Percentiles rank a stretch among this genome's conserved stretches.
These are phyloP conservation scores for Cheilosia variabilis DNA, from an alignment of 2,888 invertebrate genomes.

Conservation along the genomic window DNA sequence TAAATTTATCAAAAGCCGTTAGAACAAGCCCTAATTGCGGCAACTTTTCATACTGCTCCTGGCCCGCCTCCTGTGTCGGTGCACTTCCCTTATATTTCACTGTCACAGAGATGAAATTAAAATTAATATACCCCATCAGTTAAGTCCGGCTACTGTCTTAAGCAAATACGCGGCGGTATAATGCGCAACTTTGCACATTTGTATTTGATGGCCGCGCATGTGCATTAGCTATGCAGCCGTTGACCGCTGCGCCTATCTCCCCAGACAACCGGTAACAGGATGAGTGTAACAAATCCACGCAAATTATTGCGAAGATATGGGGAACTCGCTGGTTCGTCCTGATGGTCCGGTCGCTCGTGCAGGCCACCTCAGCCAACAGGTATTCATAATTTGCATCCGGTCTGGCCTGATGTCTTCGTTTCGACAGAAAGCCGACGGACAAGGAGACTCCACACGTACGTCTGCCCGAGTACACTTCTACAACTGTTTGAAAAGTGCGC, in stretches of 20 bases:
- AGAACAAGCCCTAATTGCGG: background rate
- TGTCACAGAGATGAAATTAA: conserved; percentile 33
- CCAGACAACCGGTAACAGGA: conserved; percentile 69
- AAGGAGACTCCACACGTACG: conserved; percentile 29
- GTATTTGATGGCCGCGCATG: conserved; percentile 42
- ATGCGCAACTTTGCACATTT: conserved; percentile 45
- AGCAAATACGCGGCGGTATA: conserved; percentile 12
- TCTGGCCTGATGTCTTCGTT: conserved; percentile 72
- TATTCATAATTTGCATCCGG: conserved; percentile 74
- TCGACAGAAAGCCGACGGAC: conserved; percentile 33
- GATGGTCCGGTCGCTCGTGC: conserved; percentile 39
- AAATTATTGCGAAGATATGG: conserved; percentile 45
- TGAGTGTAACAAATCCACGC: conserved; percentile 65
- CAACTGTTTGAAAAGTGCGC: conserved; percentile 66
- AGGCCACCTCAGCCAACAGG: conserved; percentile 28
- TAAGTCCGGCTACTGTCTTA: conserved; percentile 54
- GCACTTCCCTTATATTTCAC: background rate
- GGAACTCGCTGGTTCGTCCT: conserved; percentile 50
- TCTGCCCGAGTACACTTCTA: conserved; percentile 17
- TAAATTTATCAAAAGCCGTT: background rate
- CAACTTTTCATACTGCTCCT: background rate
- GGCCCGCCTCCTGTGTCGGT: background rate
- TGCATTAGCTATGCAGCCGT: conserved; percentile 35
- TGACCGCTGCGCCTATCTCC: conserved; percentile 21
- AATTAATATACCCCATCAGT: conserved; percentile 50